Base-by-base conservation (phyloP, 2,888 invertebrate genomes). In the Adelphocoris suturalis region DNA sequence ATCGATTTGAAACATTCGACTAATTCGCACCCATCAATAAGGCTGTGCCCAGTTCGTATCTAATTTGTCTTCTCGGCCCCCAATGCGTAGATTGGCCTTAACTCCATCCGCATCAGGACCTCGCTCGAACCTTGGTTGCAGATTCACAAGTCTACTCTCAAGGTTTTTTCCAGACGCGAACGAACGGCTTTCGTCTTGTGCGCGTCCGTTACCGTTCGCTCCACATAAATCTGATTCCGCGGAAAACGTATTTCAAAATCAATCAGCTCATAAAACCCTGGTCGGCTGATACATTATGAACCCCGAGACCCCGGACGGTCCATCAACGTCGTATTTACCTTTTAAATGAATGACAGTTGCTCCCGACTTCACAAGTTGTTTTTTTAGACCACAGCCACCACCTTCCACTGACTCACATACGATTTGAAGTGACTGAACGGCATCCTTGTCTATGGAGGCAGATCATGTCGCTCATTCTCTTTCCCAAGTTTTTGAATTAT, bases 321-420 rank as follows among this genome's bases (percentile, higher is more conserved):
- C 57, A n/a, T 85, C 85, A 85, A 85, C 28, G 85, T 85, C 85
- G 27, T 2, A 85, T 85, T 85, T 85, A 85, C 85, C 57, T 85
- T 85, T 85, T 14, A 37, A 61, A 85, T 85, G 23, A 61, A 57
- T 37, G 85, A 57, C 85, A n/a, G 85, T 37, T n/a, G 57, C 85
- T 85, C 85, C 85, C 57, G 85, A 85, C 85, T 85, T n/a, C 28
- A 61, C 85, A 85, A 85, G 85, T 85, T 85, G 85, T 85, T 85
- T 85, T 85, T 85, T 85, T 85, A 85, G 85, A 61, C 9, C 85
- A 85, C 85, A 16, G 27, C 23, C 52, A 68, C 47, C 78, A 78
- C 37, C 78, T 78, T 78, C 78, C 46, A 78, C 78, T 78, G 46
- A 78, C 46, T 78, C 78, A 78, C 78, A 78, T 47, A 37, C 37